Evolutionary conservation across 2,113 vertebrate species (phyloP), one percentile per base, ranked within the genome.

Genomic region (Sialia sialis): DNA sequence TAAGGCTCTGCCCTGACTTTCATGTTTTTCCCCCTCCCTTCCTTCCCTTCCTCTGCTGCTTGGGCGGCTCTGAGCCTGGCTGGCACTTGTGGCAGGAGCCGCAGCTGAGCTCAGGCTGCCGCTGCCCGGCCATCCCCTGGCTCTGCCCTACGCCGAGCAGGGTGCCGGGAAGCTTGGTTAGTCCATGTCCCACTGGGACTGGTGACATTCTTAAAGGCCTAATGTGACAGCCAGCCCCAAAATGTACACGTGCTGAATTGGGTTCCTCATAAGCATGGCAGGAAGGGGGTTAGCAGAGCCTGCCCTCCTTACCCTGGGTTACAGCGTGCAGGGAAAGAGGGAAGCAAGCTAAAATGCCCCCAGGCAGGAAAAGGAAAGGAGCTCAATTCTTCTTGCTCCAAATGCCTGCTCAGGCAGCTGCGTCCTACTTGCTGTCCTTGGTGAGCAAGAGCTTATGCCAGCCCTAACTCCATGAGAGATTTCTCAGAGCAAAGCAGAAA

Each of bases 341-440:
- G 66, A 72, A 69, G 75, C 30, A 48, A 59, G 36, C 63, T 41
- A 39, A 64, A 83, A 44, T 56, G 20, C 39, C 72, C 49, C 60
- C 22, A 0, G 39, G 68, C 80, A 62, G 38, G 29, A 73, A 30
- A 43, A 75, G 30, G 58, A 92, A 62, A 54, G 29, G 48, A 93
- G 18, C 49, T 63, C 3, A 14, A 49, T 26, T 92, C 70, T 83
- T 74, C 46, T 78, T 78, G 39, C 34, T 78, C 27, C 36, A 20
- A 73, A 62, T 64, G 73, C 41, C 49, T 77, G 38, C 34, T 69
- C 22, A 10, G 84, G 64, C n/a, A 21, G n/a, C 56, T 76, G 20
- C 2, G 0, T 73, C 15, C 27, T 69, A 9, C 51, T 62, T 69
- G 29, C 38, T 1, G 2, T n/a, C 48, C 39, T 32, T n/a, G 63